Evolutionary conservation across 2,797 vertebrate genomes (phyloP), one percentile per base, ranked within the genome.

Genomic region (Oreortyx pictus): DNA sequence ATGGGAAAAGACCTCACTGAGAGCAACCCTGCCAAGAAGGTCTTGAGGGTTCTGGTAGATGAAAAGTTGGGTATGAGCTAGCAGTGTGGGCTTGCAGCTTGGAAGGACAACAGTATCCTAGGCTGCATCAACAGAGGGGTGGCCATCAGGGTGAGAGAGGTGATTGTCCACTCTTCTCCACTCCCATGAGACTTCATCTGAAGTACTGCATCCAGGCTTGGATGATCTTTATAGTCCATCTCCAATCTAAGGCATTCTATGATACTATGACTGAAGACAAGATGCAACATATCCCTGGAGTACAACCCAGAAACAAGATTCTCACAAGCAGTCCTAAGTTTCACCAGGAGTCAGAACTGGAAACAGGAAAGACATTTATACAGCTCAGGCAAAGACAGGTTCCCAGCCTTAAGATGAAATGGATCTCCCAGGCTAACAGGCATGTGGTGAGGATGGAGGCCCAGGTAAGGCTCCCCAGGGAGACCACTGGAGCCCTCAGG

Each of bases 361-460:
- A 31, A 41, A 68, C 13, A 31, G 0, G 0, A 22, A 6, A 10
- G 9, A 27, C 10, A 6, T 24, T 68, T 27, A 20, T 1, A 7
- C 22, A 43, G 6, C 14, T 65, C 18, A 75, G 43, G 6, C 16
- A 41, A 20, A 68, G 24, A 24, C 1, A 15, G 37, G 3, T 14
- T 86, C 27, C 27, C 29, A 73, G 5, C 3, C 14, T 50, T 7
- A 4, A 72, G 39, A 8, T n/a, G 46, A 89, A 49, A 61, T 10
- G 5, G 4, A 12, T 6, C 6, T 81, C 7, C 2, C 20, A 37
- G 3, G 31, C 3, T 2, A 4, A 12, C 9, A 7, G 5, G 4
- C 8, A 4, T 23, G 25, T 16, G 72, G 3, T 11, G 49, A 44
- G 4, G 3, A 4, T 77, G 6, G 6, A 39, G 8, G 11, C 4